Evolutionary conservation across 2,888 invertebrate genomes (phyloP), one percentile per base, ranked within the genome.

Genomic region (Coleophora flavipennella): DNA sequence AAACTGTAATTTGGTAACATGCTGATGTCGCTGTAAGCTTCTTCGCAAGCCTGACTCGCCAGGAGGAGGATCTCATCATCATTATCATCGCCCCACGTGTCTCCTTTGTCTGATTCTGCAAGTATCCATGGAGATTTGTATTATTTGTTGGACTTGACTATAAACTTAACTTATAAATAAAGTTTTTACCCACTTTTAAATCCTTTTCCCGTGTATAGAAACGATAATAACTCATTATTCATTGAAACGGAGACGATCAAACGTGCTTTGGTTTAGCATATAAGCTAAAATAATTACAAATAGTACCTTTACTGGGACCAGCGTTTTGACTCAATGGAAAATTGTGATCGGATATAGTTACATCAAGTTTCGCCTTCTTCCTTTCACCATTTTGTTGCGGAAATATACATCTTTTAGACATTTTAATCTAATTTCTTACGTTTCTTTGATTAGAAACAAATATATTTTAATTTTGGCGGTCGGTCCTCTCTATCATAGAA

Each of bases 1-100:
- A 73, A 43, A 43, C 67, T 74, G 46, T 81, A 85, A 48, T 81
- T 62, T 3, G 80, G 74, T 14, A 85, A 43, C 1, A 55, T 49
- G 43, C 67, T 62, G 31, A 51, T 44, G 32, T 68, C 60, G 29
- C 60, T 62, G 31, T 51, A 76, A 20, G 20, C 78, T 20, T 81
- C 62, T 43, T 85, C 85, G 45, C 79, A 84, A 1, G 72, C 85
- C 48, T 85, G 85, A 43, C 84, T 85, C 0, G 81, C 85, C 49
- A 83, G 57, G 8, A 85, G 61, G 0, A 85, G 58, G 28, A 85
- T 77, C 53, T 84, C 81, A 33, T 85, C 84, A 20, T 85, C 84
- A 54, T 72, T 74, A 31, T 84, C 85, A 42, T 85, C 83, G 9
- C 78, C 85, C 85, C 85, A 85, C 37, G 54, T 68, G 40, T 73